Evolutionary conservation across 35 echinoderm and acorn worm species (phyloP).

Genomic region (Apostichopus parvimensis): DNA sequence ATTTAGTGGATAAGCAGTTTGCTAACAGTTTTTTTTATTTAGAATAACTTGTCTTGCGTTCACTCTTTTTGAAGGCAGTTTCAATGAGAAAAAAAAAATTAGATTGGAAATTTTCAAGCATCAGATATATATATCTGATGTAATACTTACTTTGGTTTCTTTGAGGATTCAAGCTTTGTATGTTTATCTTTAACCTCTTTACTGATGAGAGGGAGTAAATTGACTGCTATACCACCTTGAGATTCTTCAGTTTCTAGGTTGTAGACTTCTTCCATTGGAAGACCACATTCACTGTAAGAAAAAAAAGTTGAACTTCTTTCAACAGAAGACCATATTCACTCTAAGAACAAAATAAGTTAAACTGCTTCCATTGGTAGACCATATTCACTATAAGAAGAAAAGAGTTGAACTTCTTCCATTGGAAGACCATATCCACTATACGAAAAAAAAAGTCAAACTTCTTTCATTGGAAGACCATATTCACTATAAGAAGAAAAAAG

Average conservation of each 20-base stretch:
- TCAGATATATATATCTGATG: too few species aligned
- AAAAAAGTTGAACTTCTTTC: too few species aligned
- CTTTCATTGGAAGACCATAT: too few species aligned
- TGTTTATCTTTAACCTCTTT: slow-evolving; percentile 61
- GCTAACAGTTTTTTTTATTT: too few species aligned
- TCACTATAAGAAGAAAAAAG: neutral
- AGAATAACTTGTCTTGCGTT: too few species aligned
- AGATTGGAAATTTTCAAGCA: too few species aligned
- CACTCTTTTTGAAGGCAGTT: too few species aligned
- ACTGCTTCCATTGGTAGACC: too few species aligned
- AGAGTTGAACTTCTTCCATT: too few species aligned
- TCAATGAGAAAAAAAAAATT: too few species aligned
- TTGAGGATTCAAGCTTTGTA: neutral
- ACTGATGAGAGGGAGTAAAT: slow-evolving; percentile 77
- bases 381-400: neutral
- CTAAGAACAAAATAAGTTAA: neutral
- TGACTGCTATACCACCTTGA: slow-evolving; percentile 78
- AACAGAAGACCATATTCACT: slow-evolving; percentile 58
- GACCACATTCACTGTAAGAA: slow-evolving; percentile 60
- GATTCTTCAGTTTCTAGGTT: slow-evolving; percentile 81
- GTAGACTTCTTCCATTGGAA: slow-evolving; percentile 74
- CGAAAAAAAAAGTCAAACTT: neutral
- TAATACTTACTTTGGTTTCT: neutral
- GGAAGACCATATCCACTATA: neutral
- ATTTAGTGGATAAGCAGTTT: too few species aligned